Evolutionary conservation across 2,113 vertebrate species (phyloP).

Genomic region (Fregata magnificens): DNA sequence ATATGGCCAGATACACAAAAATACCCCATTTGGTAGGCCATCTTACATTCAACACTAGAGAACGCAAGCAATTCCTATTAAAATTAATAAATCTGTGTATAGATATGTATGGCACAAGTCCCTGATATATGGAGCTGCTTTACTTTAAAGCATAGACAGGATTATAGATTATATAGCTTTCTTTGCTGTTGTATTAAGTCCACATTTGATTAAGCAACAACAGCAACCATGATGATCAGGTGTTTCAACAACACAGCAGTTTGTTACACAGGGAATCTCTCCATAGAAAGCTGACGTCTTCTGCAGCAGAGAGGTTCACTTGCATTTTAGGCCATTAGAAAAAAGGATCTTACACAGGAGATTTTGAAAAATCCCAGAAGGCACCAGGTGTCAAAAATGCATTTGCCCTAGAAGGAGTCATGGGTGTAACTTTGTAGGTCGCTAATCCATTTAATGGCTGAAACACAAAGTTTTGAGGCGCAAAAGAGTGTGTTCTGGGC

Average conservation of each 20-base stretch:
- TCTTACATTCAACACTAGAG: background rate
- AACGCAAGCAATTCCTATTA: background rate
- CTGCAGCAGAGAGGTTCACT: background rate
- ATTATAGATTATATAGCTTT: background rate
- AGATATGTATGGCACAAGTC: background rate
- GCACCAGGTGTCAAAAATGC: conserved; percentile 80
- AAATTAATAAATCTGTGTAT: background rate
- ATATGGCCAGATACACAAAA: background rate
- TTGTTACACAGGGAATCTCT: background rate
- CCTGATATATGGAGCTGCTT: background rate
- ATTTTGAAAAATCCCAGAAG: conserved; percentile 54
- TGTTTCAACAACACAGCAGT: background rate
- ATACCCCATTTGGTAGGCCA: background rate
- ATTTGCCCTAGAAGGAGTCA: conserved; percentile 80
- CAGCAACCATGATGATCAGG: background rate
- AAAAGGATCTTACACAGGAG: conserved; percentile 59
- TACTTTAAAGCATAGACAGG: background rate
- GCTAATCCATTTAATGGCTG: conserved; percentile 81
- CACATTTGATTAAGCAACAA: background rate
- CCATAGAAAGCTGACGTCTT: background rate
- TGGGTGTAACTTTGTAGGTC: conserved; percentile 77
- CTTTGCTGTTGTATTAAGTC: background rate
- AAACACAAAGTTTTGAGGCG: conserved; percentile 88
- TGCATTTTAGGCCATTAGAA: background rate
- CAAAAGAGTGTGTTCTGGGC: conserved; percentile 80